Conservation (phyloP, 2,113 vertebrate species). For the Albula glossodonta region DNA sequence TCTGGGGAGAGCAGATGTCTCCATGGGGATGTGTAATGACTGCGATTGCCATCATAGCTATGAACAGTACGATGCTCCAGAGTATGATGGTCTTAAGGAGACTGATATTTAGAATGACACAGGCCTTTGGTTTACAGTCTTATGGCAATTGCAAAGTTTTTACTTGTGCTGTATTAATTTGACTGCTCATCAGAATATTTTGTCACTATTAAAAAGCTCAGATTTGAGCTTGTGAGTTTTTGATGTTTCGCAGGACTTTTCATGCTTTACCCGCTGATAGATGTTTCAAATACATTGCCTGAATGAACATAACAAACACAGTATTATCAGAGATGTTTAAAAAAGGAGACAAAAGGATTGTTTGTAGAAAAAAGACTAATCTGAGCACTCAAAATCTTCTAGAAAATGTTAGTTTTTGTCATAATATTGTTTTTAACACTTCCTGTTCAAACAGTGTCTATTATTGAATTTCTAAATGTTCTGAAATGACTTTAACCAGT, state of each 20-base stretch:
- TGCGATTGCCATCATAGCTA: constrained; percentile 72
- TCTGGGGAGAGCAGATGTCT: constrained; percentile 76
- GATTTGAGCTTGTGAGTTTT: background rate
- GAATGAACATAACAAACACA: background rate
- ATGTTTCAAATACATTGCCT: background rate
- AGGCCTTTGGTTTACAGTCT: constrained; percentile 41
- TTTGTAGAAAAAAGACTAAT: background rate
- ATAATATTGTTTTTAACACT: background rate
- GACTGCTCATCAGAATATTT: too few species aligned
- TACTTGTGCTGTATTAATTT: background rate
- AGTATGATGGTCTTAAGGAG: constrained; percentile 84
- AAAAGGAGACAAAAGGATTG: background rate
- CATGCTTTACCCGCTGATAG: background rate
- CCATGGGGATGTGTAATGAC: constrained; percentile 81
- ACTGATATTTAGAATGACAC: constrained; percentile 84
- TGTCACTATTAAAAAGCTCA: background rate
- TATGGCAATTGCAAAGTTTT: background rate
- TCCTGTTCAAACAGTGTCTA: background rate
- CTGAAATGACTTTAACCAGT: background rate
- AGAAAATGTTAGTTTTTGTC: background rate
- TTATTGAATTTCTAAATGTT: background rate
- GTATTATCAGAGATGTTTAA: background rate
- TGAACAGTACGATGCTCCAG: constrained; percentile 81
- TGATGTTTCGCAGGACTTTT: background rate
- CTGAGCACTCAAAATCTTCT: background rate